phyloP scores from a whole-genome alignment of 2,888 invertebrate species.

The Drosophila sordidula region DNA sequence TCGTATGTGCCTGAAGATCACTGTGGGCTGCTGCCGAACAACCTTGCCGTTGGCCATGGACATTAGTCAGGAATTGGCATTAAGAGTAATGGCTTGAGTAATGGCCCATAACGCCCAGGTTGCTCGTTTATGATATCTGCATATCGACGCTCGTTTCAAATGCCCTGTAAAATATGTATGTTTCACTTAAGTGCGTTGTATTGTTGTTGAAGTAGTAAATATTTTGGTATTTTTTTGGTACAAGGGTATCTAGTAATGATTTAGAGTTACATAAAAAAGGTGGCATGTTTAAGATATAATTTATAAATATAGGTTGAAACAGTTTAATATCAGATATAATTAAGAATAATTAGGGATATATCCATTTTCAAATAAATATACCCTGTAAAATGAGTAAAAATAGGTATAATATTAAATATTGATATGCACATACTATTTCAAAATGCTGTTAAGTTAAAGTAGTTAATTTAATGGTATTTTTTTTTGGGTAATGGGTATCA shows the following conservation, averaged over 20 bases:
- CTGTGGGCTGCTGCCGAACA: slow-evolving; percentile 36
- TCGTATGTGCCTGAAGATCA: slow-evolving; percentile 8
- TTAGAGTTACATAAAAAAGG: background rate
- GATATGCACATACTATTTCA: too few species aligned
- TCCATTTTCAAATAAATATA: too few species aligned
- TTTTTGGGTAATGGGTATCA: too few species aligned
- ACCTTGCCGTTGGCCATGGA: slow-evolving; percentile 65
- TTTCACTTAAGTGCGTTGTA: background rate
- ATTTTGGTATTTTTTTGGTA: background rate
- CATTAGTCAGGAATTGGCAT: slow-evolving; percentile 41
- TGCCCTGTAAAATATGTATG: slow-evolving; percentile 26
- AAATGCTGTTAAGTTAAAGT: too few species aligned
- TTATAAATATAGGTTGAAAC: too few species aligned
- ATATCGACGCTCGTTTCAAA: slow-evolving; percentile 19
- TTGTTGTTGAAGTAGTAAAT: background rate
- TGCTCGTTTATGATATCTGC: slow-evolving; percentile 23
- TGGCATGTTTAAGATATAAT: background rate
- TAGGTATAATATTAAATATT: too few species aligned
- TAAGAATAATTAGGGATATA: too few species aligned
- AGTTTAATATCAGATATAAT: too few species aligned
- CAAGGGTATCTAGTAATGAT: background rate
- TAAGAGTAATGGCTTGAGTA: slow-evolving; percentile 51
- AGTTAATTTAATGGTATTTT: too few species aligned
- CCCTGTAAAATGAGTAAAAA: background rate
- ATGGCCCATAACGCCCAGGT: slow-evolving; percentile 52